Conservation (phyloP, 2,888 invertebrate genomes). For the Andrena bicolor region DNA sequence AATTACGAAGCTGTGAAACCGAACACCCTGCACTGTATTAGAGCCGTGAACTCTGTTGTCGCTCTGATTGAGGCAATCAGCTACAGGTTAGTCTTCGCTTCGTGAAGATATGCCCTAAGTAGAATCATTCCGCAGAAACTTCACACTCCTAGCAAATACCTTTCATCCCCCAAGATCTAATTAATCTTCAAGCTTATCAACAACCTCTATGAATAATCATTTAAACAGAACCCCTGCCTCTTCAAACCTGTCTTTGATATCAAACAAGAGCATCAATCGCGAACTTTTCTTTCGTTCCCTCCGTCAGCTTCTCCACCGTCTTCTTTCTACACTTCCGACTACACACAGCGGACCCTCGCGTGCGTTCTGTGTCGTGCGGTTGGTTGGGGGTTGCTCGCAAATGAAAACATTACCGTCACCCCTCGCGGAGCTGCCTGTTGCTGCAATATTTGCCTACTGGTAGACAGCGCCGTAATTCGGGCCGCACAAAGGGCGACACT, state of each 20-base stretch:
- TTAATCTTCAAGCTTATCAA: neutral
- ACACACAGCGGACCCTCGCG: slow-evolving; percentile 21
- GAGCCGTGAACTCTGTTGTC: slow-evolving; percentile 11
- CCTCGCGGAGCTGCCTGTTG: slow-evolving; percentile 77
- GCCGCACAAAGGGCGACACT: slow-evolving; percentile 72
- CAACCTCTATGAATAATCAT: neutral
- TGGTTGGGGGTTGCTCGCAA: slow-evolving; percentile 67
- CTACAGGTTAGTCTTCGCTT: too few relatives aligned
- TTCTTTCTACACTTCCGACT: slow-evolving; percentile 10
- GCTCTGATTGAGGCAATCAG: neutral
- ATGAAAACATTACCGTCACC: slow-evolving; percentile 80
- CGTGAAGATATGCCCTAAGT: too few relatives aligned
- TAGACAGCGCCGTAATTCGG: slow-evolving; percentile 79
- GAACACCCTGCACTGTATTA: slow-evolving; percentile 3
- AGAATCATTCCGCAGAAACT: too few relatives aligned
- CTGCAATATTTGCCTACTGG: slow-evolving; percentile 82
- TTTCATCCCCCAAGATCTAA: too few relatives aligned
- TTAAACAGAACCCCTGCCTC: too few relatives aligned
- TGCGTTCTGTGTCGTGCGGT: slow-evolving; percentile 55
- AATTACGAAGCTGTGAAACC: slow-evolving; percentile 54
- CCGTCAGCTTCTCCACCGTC: neutral
- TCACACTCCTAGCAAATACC: too few relatives aligned
- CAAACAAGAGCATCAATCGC: slow-evolving; percentile 18
- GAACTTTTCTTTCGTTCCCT: slow-evolving; percentile 1
- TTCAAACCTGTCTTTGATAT: neutral